These are phyloP conservation scores for Sturnira hondurensis DNA, from an alignment of 2,113 vertebrate genomes.

Conservation along the genomic window DNA sequence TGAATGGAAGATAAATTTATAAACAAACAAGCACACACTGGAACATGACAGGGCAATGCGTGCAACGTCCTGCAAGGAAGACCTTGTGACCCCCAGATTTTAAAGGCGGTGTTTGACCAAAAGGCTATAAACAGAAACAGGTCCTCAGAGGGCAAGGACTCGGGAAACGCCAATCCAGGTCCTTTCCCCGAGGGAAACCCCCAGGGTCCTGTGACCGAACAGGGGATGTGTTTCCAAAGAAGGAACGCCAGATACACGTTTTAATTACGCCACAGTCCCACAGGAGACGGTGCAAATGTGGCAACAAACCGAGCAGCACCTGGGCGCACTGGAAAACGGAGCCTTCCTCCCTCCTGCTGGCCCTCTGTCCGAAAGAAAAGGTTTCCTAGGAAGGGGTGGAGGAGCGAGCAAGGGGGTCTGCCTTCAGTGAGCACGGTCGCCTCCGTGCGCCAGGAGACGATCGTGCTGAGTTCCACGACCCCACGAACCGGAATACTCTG, in stretches of 20 bases:
- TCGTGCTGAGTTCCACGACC: too few species aligned
- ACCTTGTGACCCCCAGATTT: background rate
- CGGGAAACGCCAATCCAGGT: background rate
- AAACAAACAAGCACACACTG: background rate
- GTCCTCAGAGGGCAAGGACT: background rate
- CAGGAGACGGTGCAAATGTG: too few species aligned
- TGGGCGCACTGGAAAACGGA: background rate
- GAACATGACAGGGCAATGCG: background rate
- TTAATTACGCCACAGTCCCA: background rate
- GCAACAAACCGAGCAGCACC: background rate
- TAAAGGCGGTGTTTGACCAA: background rate
- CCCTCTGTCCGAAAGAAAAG: background rate
- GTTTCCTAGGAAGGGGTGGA: background rate
- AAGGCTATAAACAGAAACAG: background rate
- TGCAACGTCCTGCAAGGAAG: background rate
- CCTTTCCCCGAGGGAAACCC: background rate
- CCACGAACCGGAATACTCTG: background rate
- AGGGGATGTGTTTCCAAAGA: background rate
- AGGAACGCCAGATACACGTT: background rate
- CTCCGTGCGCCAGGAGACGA: background rate
- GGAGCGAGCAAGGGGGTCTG: too few species aligned
- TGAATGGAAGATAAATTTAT: background rate
- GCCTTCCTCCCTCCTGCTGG: background rate
- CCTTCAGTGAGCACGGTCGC: background rate
- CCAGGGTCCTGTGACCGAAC: background rate